These are phyloP conservation scores for Salminus brasiliensis DNA, from an alignment of 2,113 vertebrate species.

Conservation along the genomic window DNA sequence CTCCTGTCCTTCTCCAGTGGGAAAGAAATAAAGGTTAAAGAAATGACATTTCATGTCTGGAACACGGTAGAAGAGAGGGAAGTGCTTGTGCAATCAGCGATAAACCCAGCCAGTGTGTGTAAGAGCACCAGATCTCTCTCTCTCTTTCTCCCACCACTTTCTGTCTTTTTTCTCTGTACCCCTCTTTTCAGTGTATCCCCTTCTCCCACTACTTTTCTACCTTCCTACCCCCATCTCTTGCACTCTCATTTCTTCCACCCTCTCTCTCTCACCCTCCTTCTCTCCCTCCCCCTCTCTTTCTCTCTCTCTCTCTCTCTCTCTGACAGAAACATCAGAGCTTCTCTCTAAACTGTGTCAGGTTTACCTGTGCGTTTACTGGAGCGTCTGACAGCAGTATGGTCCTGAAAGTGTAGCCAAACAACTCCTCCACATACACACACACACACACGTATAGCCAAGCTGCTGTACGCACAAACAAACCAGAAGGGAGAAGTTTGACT, in stretches of 20 bases:
- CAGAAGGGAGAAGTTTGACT: neutral
- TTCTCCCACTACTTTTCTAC: too few relatives aligned
- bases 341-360: constrained; percentile 21
- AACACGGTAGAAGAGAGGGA: neutral
- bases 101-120: neutral
- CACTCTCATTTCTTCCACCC: neutral
- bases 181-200: too few relatives aligned
- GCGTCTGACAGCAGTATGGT: constrained; percentile 44
- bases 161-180: neutral
- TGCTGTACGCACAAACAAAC: neutral
- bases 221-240: too few relatives aligned
- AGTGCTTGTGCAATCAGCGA: constrained; percentile 18
- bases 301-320: neutral
- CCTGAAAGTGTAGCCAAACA: constrained; percentile 9
- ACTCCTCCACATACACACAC: constrained; percentile 13
- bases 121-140: neutral
- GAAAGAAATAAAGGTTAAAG: neutral
- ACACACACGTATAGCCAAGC: constrained; percentile 10
- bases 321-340: constrained; percentile 12
- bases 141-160: neutral
- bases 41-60: constrained; percentile 6
- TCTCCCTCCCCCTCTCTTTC: neutral
- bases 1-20: neutral
- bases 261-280: neutral
- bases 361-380: constrained; percentile 25